Evolutionary conservation across 2,888 invertebrate genomes (phyloP).

Genomic region (Pelosia muscerda): DNA sequence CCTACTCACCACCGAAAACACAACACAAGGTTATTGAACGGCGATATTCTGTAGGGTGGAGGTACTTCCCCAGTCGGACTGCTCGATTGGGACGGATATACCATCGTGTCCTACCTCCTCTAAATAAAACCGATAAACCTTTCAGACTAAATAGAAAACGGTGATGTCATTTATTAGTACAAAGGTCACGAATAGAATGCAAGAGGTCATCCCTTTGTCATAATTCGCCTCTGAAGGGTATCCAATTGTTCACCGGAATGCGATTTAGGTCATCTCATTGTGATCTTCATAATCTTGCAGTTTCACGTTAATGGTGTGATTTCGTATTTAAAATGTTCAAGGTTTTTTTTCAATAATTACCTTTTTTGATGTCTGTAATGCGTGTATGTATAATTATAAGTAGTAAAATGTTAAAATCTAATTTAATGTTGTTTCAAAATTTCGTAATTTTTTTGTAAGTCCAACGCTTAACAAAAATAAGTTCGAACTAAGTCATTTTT

Average conservation of each 20-base stretch:
- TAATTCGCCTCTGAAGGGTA: neutral
- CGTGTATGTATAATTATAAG: neutral
- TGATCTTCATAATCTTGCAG: constrained; percentile 1
- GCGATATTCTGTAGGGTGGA: too few species aligned
- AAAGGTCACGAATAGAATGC: neutral
- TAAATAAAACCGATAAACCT: neutral
- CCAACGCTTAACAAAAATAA: too few species aligned
- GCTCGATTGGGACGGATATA: too few species aligned
- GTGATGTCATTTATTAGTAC: neutral
- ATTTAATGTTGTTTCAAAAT: neutral
- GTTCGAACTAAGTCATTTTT: too few species aligned
- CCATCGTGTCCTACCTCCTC: too few species aligned
- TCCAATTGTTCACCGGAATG: neutral
- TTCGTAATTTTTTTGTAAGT: too few species aligned
- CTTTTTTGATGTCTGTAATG: neutral
- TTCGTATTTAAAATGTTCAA: neutral
- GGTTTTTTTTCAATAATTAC: neutral
- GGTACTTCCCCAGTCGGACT: too few species aligned
- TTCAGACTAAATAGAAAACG: neutral
- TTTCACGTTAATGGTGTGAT: neutral
- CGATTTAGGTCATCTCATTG: constrained; percentile 1
- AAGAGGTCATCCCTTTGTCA: neutral
- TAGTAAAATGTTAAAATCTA: neutral
- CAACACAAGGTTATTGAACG: too few species aligned
- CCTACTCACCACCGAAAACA: too few species aligned